Evolutionary conservation across 2,888 invertebrate genomes (phyloP), one percentile per base, ranked within the genome.

Genomic region (Luperina nickerlii): DNA sequence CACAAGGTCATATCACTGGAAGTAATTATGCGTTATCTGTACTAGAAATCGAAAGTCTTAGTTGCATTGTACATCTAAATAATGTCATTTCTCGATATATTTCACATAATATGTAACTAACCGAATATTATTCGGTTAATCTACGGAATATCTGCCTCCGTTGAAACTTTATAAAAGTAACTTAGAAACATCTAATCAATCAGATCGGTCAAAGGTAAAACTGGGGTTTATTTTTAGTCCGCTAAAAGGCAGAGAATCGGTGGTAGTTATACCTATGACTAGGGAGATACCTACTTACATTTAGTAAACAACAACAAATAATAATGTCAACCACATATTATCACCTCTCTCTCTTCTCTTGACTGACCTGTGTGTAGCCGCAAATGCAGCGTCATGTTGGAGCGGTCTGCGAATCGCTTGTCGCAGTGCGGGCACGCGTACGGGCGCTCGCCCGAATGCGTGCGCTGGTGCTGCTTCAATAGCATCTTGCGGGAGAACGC

Each of bases 401-500:
- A 98, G 81, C 98, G 96, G 94, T 98, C 98, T 0, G 98, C 98
- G 91, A 98, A 98, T 4, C 98, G 98, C 94, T 98, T 98, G 87
- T 98, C 98, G 90, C 98, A 98, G 88, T 98, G 98, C 48, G 98
- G 97, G 92, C 98, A 98, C 73, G 98, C 97, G 94, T 98, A 98
- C 0, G 98, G 98, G 82, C 98, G 97, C 94, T 98, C 98, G 3
- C 98, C 98, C 5, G 98, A 98, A 92, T 98, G 98, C 3, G 98
- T 98, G 42, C 98, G 97, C 93, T 98, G 97, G 92, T 98, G 98
- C 92, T 98, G 98, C 92, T 98, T 98, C 79, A 98, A 95, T 0
- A 98, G 95, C 98, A 98, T 98, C 95, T 98, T 98, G 54, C 98
- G 97, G 0, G 98, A 98, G 92, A 98, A 98, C n/a, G 98, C 97